Evolutionary conservation across 2,113 vertebrate species (phyloP).

Genomic region (Sminthopsis crassicaudata): DNA sequence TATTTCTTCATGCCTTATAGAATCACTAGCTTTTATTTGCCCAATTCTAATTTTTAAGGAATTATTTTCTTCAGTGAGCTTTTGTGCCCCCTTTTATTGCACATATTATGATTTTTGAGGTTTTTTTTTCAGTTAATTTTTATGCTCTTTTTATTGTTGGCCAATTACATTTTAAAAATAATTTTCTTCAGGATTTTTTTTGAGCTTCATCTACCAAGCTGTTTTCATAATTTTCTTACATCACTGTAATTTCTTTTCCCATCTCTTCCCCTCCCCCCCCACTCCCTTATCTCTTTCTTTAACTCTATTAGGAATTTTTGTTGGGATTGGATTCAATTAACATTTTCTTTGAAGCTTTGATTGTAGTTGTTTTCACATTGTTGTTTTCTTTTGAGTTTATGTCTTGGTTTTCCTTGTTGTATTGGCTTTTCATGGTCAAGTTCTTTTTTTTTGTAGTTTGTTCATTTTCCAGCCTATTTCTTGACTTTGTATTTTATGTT

Average conservation of each 20-base stretch:
- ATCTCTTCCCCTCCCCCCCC: not conserved
- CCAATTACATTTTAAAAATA: not conserved
- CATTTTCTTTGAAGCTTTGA: not conserved
- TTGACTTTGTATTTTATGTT: not conserved
- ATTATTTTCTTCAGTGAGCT: too few species aligned
- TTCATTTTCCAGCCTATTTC: not conserved
- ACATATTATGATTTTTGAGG: too few species aligned
- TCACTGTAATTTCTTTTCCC: not conserved
- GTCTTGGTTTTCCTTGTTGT: not conserved
- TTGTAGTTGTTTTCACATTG: not conserved
- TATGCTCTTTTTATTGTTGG: not conserved
- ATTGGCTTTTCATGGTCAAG: not conserved
- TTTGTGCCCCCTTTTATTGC: too few species aligned
- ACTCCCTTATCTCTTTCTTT: not conserved
- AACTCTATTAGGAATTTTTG: not conserved
- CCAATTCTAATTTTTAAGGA: too few species aligned
- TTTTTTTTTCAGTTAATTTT: not conserved
- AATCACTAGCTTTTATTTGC: too few species aligned
- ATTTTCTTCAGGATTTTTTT: not conserved
- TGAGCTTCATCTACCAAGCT: not conserved
- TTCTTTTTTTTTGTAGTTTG: not conserved
- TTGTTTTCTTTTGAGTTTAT: not conserved
- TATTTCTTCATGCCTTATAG: too few species aligned
- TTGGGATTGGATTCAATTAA: not conserved
- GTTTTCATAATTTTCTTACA: not conserved